Base-by-base conservation (phyloP, 2,797 vertebrate genomes). In the Naso thynnoides region DNA sequence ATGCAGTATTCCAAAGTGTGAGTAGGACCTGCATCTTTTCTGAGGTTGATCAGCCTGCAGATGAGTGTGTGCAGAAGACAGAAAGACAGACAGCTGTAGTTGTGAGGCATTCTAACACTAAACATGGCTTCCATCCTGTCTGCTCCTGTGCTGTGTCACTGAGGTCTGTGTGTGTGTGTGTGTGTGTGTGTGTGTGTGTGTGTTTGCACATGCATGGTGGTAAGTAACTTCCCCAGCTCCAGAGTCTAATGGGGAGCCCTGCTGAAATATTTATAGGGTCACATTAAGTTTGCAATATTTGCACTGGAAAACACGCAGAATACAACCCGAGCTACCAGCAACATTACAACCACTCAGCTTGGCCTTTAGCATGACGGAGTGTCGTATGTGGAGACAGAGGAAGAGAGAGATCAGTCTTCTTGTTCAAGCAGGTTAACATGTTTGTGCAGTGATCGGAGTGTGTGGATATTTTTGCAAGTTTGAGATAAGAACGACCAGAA, bases 251-350 rank as follows among this genome's bases (percentile, higher is more conserved):
- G 81, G 89, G 85, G 84, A 87, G 77, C 69, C 82, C 81, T 83
- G 81, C 78, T 94, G 80, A 93, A 93, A 93, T 87, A 93, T 94
- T 92, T 76, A 93, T 90, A 19, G 72, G 86, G 81, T 86, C 87
- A 89, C 91, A 89, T 91, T 93, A 91, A 83, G 82, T 92, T 90
- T 91, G 80, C 87, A 91, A 89, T 91, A 87, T 92, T 89, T 90
- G 73, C 76, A 76, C 70, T 64, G 68, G 78, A 88, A 88, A 91
- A 87, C 79, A 81, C 85, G 57, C 63, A 56, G 70, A 70, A 81
- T 85, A 79, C 84, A 81, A 79, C 70, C 78, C 56, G 74, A 90
- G 61, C 77, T 74, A 80, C 61, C 63, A 73, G 73, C 79, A 83
- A 86, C 78, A 78, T 82, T 78, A 84, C 84, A 78, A 65, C 56